These are phyloP conservation scores for Glaucopsyche alexis DNA, from an alignment of 2,888 invertebrate species.

Conservation along the genomic window DNA sequence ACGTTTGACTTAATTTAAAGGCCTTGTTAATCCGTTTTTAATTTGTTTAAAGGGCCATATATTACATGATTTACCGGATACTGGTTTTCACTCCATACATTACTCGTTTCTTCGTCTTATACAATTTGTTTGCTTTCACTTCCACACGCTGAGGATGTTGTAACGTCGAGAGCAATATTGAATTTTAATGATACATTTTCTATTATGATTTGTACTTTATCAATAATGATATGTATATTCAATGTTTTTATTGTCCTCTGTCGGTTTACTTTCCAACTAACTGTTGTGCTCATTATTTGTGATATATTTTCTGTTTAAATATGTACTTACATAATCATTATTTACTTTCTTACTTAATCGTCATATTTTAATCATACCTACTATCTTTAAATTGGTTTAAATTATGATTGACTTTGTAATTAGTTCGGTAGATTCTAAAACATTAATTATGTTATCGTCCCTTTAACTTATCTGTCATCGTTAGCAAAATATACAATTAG, in stretches of 20 bases:
- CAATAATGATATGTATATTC: slow-evolving; percentile 19
- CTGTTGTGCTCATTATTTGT: not conserved
- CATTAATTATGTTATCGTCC: not conserved
- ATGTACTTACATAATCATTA: too few species aligned
- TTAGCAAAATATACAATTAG: not conserved
- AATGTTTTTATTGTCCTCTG: not conserved
- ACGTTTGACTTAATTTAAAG: not conserved
- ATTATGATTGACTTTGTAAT: not conserved
- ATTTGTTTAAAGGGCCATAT: not conserved
- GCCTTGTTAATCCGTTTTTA: slow-evolving; percentile 6
- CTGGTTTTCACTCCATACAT: slow-evolving; percentile 42
- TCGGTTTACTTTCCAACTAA: not conserved
- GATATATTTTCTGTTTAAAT: too few species aligned
- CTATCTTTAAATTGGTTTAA: not conserved
- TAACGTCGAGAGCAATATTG: slow-evolving; percentile 41
- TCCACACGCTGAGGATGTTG: slow-evolving; percentile 49
- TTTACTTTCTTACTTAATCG: not conserved
- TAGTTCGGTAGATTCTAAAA: not conserved
- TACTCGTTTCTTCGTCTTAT: slow-evolving; percentile 47
- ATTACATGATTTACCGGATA: slow-evolving; percentile 32
- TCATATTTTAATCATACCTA: not conserved
- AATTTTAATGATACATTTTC: slow-evolving; percentile 20
- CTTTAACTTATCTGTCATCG: not conserved
- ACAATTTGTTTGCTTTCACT: slow-evolving; percentile 72
- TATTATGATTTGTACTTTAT: slow-evolving; percentile 15